A percentile compares a stretch with the other conserved stretches of the same genome.
phyloP scores from a whole-genome alignment of 2,888 invertebrate genomes.

The Malthinus flaveolus region DNA sequence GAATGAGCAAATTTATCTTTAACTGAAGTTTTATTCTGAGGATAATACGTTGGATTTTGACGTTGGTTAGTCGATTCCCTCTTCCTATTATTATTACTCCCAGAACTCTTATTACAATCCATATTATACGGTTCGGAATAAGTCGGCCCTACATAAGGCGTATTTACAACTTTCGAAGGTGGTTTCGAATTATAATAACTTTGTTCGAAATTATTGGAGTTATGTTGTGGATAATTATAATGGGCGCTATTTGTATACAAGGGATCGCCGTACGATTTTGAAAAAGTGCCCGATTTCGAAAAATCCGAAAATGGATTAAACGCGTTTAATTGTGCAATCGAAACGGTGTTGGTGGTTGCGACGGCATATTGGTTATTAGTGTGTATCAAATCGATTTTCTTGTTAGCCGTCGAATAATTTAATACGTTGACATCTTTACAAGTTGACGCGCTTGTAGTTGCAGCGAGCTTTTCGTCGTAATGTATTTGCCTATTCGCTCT shows the following conservation, averaged over 20 bases:
- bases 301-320: constrained; percentile 45
- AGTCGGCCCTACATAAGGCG: constrained; percentile 4
- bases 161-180: background rate
- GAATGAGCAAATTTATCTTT: constrained; percentile 16
- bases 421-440: constrained; percentile 7
- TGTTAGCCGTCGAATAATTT: constrained; percentile 7
- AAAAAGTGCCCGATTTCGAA: constrained; percentile 33
- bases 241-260: constrained; percentile 46
- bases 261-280: constrained; percentile 43
- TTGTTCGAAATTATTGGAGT: constrained; percentile 17
- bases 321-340: constrained; percentile 39
- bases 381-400: background rate
- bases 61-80: constrained; percentile 11
- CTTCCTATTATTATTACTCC: constrained; percentile 1
- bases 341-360: constrained; percentile 7
- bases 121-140: constrained; percentile 15
- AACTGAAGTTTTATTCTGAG: constrained; percentile 10
- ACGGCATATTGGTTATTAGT: constrained; percentile 5
- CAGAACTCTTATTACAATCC: constrained; percentile 1
- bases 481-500: background rate
- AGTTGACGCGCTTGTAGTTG: background rate
- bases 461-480: constrained; percentile 9
- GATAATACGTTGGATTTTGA: constrained; percentile 15
- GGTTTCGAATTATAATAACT: constrained; percentile 15
- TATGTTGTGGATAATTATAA: constrained; percentile 41